Percentiles rank a stretch among this genome's conserved stretches.
Evolutionary conservation across 2,113 vertebrate genomes (phyloP).

Genomic region (Hymenochirus boettgeri): DNA sequence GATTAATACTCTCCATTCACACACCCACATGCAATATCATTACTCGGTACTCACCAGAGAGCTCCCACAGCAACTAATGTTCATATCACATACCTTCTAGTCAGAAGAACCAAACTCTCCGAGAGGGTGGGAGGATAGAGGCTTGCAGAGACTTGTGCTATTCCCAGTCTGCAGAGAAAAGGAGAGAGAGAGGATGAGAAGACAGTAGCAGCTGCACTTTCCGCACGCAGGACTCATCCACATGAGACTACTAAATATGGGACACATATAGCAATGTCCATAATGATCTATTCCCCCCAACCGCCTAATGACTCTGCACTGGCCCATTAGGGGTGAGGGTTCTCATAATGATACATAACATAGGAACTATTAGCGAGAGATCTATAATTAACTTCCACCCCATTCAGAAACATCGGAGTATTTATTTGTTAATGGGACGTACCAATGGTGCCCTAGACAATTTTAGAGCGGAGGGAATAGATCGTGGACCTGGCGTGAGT

Average conservation of each 20-base stretch:
- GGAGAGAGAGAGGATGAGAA: slow-evolving; percentile 15
- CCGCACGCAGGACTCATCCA: slow-evolving; percentile 10
- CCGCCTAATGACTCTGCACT: slow-evolving; percentile 4
- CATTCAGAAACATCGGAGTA: too few relatives aligned
- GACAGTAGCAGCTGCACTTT: slow-evolving; percentile 33
- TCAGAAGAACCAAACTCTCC: slow-evolving; percentile 14
- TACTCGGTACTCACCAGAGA: slow-evolving; percentile 6
- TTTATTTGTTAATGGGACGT: too few relatives aligned
- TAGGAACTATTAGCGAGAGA: neutral
- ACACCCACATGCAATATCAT: too few relatives aligned
- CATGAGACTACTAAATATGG: slow-evolving; percentile 38
- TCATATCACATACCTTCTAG: slow-evolving; percentile 28
- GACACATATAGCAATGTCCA: slow-evolving; percentile 34
- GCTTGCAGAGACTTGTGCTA: slow-evolving; percentile 30
- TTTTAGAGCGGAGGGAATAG: too few relatives aligned
- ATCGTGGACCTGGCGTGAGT: too few relatives aligned
- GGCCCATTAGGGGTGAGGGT: slow-evolving; percentile 42
- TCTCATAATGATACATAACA: slow-evolving; percentile 16
- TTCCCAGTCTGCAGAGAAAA: slow-evolving; percentile 11
- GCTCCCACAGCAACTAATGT: neutral
- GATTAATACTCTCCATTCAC: too few relatives aligned
- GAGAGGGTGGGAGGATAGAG: slow-evolving; percentile 10
- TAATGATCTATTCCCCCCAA: slow-evolving; percentile 16
- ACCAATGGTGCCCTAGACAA: too few relatives aligned
- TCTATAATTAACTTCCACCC: too few relatives aligned